Evolutionary conservation across 1,140 invertebrate species (phyloP), one percentile per base, ranked within the genome.

Genomic region (Lepidostoma basale): DNA sequence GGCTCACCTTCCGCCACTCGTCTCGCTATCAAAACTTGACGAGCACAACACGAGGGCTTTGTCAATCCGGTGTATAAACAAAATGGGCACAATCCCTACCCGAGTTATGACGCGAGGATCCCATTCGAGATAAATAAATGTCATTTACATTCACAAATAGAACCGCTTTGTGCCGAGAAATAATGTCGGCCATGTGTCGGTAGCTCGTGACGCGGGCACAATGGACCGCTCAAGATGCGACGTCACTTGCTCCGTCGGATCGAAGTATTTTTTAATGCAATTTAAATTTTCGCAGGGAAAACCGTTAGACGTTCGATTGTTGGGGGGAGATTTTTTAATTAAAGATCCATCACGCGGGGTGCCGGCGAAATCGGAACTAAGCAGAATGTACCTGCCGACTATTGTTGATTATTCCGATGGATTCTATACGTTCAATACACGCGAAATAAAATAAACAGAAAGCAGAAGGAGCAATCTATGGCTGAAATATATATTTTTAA

Each of bases 91-190:
- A 33, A 30, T 20, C 14, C n/a, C 56, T 33, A 59, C 54, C 66
- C 66, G 54, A 58, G 33, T 67, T 63, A 67, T 62, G 62, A 54
- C 39, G 66, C 25, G 62, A 49, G 70, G 66, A 72, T 72, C 69
- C 63, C 44, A 64, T 64, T 72, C 42, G 36, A 63, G 66, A 72
- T 68, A 72, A 72, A 72, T 72, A 72, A 72, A 72, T 68, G 70
- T 68, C 66, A 72, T 72, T 68, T 66, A 63, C 70, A 68, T 72
- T 58, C 70, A 58, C 52, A 67, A 67, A 68, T 68, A 68, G 62
- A 54, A 33, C 47, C 8, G 26, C 67, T 33, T 68, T 68, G 67
- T 68, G 28, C 10, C 10, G 49, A 30, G 20, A 54, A 54, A 30
- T 54, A 54, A 54, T 54, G 49, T 54, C 26, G 39, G 59, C 59